These are phyloP conservation scores for Dasyprocta punctata DNA, from an alignment of 2,113 vertebrate species.

Conservation along the genomic window DNA sequence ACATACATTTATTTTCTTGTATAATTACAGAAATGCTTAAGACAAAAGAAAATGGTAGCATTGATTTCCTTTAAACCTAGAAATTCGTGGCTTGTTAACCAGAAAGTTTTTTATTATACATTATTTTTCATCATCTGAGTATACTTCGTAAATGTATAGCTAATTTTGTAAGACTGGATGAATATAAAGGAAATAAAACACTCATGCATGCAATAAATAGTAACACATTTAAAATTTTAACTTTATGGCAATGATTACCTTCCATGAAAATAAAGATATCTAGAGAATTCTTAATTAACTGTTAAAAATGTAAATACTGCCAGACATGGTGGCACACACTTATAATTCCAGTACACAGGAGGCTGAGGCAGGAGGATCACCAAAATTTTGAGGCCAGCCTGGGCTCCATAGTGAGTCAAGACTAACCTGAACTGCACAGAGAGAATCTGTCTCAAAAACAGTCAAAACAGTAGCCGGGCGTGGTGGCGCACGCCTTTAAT, in stretches of 20 bases:
- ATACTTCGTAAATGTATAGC: neutral
- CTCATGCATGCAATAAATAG: neutral
- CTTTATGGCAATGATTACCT: constrained; percentile 1
- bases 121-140: neutral
- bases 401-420: neutral
- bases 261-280: constrained; percentile 28
- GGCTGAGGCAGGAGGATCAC: neutral
- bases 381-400: neutral
- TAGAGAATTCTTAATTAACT: neutral
- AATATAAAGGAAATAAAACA: neutral
- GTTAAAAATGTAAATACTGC: neutral
- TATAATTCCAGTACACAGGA: neutral
- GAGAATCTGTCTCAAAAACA: neutral
- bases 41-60: constrained; percentile 21
- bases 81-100: neutral
- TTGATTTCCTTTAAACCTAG: neutral
- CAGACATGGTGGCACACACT: neutral
- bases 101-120: neutral
- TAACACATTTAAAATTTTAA: constrained; percentile 4
- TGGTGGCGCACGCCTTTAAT: no score
- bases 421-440: neutral
- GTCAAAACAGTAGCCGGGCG: no score
- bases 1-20: neutral
- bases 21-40: constrained; percentile 41
- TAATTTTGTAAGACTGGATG: neutral